A percentile compares a stretch with the other conserved stretches of the same genome.
These are phyloP conservation scores for Drosophila neonasuta DNA, from an alignment of 2,888 invertebrate species.

Conservation along the genomic window DNA sequence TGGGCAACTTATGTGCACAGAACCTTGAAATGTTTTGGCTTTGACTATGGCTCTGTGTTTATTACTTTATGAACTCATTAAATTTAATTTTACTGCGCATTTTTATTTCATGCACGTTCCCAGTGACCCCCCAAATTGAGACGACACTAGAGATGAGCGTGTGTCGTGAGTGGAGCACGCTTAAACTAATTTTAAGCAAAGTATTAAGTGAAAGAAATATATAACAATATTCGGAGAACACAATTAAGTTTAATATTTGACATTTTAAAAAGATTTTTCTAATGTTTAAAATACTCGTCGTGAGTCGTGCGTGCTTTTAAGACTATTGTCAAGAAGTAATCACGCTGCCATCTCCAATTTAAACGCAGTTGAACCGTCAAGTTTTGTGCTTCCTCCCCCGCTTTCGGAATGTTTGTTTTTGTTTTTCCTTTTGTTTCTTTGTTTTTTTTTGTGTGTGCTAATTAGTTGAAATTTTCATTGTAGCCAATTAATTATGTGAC, in stretches of 20 bases:
- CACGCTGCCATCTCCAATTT: slow-evolving; percentile 16
- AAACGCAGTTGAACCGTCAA: slow-evolving; percentile 40
- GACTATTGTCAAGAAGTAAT: neutral
- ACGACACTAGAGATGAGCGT: slow-evolving; percentile 1
- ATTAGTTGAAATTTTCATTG: slow-evolving; percentile 72
- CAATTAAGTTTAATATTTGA: neutral
- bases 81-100: slow-evolving; percentile 67
- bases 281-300: neutral
- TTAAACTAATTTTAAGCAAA: too few species aligned
- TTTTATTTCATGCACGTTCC: slow-evolving; percentile 60
- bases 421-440: slow-evolving; percentile 34
- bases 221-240: neutral
- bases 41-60: slow-evolving; percentile 38
- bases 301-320: neutral
- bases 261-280: neutral
- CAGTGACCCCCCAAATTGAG: slow-evolving; percentile 42
- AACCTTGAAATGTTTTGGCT: slow-evolving; percentile 71
- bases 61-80: slow-evolving; percentile 73
- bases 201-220: neutral
- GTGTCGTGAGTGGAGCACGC: neutral
- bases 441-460: slow-evolving; percentile 53
- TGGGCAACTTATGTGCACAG: slow-evolving; percentile 47
- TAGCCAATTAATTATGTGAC: slow-evolving; percentile 73
- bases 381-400: slow-evolving; percentile 50
- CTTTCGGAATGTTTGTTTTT: slow-evolving; percentile 16